A percentile compares a stretch with the other conserved stretches of the same genome.
phyloP scores from a whole-genome alignment of 2,113 vertebrate genomes.

The Mustela lutreola region DNA sequence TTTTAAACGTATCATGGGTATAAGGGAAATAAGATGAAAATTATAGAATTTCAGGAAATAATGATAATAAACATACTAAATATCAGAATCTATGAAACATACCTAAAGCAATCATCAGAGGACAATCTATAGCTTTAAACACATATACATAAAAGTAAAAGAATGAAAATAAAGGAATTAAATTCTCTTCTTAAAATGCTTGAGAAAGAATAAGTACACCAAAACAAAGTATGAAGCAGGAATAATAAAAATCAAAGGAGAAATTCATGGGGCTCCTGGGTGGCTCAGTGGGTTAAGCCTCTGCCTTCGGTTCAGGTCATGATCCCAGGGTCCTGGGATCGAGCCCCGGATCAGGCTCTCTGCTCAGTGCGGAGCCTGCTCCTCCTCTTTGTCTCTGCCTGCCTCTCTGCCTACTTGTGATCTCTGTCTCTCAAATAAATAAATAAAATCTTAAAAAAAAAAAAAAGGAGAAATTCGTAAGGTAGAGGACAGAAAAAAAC shows the following conservation, averaged over 20 bases:
- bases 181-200: neutral
- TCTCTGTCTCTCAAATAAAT: too few relatives aligned
- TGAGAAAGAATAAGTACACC: neutral
- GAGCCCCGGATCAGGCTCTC: too few relatives aligned
- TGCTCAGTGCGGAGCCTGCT: too few relatives aligned
- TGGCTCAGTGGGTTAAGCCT: too few relatives aligned
- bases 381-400: too few relatives aligned
- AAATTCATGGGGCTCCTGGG: neutral
- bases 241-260: neutral
- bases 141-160: constrained; percentile 2
- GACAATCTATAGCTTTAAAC: neutral
- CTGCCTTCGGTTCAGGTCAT: too few relatives aligned
- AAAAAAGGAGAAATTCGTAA: neutral
- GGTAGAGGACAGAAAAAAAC: neutral
- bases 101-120: neutral
- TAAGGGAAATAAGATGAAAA: constrained; percentile 24
- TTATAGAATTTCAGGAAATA: neutral
- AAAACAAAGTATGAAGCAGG: neutral
- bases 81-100: neutral
- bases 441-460: neutral
- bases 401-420: too few relatives aligned
- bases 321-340: too few relatives aligned
- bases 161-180: neutral
- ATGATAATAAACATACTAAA: constrained; percentile 24
- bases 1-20: neutral